Percentiles rank a stretch among this genome's conserved stretches.
Conservation (phyloP, 30 jellyfish, hydroid and myxozoan genomes). For the Haliclystus octoradiatus region DNA sequence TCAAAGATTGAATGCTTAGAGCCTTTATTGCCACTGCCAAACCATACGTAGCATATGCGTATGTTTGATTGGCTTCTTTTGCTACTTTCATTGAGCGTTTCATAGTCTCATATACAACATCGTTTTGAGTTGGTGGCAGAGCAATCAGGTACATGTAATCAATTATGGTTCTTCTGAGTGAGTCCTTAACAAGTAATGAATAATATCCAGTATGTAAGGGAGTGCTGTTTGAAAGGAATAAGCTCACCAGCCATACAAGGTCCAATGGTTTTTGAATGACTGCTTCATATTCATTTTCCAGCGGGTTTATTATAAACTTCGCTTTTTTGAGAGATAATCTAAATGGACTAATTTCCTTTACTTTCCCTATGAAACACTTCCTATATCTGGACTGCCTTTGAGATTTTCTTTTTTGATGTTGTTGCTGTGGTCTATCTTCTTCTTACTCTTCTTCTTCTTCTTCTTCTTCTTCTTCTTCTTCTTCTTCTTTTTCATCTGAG, state of each 20-base stretch:
- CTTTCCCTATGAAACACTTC: neutral
- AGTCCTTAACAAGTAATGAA: neutral
- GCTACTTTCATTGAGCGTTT: neutral
- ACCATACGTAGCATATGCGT: conserved; percentile 12
- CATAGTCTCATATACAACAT: neutral
- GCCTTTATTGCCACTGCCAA: conserved; percentile 33
- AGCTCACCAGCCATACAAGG: neutral
- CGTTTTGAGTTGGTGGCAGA: neutral
- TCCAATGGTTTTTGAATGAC: neutral
- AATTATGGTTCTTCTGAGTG: neutral
- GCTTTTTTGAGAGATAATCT: neutral
- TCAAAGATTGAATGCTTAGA: conserved; percentile 13
- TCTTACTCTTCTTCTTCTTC: neutral
- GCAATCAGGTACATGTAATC: neutral
- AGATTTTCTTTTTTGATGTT: too few species aligned
- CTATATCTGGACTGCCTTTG: too few species aligned
- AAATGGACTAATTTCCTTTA: neutral
- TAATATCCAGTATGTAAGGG: neutral
- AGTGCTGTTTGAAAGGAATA: neutral
- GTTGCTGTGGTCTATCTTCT: neutral
- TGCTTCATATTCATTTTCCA: neutral
- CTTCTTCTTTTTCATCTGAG: neutral
- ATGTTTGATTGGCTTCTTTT: conserved; percentile 1
- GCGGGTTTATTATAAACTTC: neutral
- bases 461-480: neutral